These are phyloP conservation scores for Heliconius ethilla DNA, from an alignment of 2,888 invertebrate species.

Conservation along the genomic window DNA sequence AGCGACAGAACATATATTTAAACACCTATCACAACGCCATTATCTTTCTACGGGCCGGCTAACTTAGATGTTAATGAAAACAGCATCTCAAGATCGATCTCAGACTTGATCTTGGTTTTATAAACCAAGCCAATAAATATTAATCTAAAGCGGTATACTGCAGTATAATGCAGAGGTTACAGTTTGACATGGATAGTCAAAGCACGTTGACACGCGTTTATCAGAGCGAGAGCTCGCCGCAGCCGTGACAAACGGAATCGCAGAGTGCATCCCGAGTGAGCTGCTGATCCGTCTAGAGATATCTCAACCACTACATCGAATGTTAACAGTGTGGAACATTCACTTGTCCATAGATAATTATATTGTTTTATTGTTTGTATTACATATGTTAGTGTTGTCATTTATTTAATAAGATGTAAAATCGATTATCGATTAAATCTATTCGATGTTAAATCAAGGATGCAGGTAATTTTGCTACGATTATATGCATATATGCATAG, in stretches of 20 bases:
- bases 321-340: constrained; percentile 77
- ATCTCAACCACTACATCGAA: constrained; percentile 76
- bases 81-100: too few relatives aligned
- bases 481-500: background rate
- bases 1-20: constrained; percentile 67
- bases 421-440: background rate
- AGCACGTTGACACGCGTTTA: constrained; percentile 78
- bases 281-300: constrained; percentile 79
- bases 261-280: constrained; percentile 79
- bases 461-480: background rate
- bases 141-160: background rate
- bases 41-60: constrained; percentile 65
- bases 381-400: background rate
- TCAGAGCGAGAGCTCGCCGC: constrained; percentile 75
- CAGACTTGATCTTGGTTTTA: too few relatives aligned
- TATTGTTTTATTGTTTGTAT: background rate
- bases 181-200: constrained; percentile 63
- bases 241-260: constrained; percentile 80
- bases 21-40: constrained; percentile 73
- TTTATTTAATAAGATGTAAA: background rate
- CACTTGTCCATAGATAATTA: constrained; percentile 50
- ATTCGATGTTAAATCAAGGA: background rate
- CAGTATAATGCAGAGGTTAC: constrained; percentile 58
- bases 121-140: background rate
- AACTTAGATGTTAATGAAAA: constrained; percentile 65